Percentiles rank a stretch among this genome's conserved stretches.
These are phyloP conservation scores for Venustaconcha ellipsiformis DNA, from an alignment of 1,140 invertebrate genomes.

Conservation along the genomic window DNA sequence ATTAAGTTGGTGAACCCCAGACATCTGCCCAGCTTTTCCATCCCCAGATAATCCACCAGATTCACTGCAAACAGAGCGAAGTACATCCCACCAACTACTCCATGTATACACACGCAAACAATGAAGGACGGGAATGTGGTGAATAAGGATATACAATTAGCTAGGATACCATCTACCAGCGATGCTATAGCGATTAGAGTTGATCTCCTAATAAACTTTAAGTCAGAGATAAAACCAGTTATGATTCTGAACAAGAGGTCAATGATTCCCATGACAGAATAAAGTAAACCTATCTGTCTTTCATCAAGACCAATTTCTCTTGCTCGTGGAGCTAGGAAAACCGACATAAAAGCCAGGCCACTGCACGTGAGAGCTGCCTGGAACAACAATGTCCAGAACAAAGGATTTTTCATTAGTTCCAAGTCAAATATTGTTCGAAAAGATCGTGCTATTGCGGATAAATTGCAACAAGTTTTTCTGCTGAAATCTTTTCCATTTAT, in stretches of 20 bases:
- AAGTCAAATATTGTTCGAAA: too few relatives aligned
- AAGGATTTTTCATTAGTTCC: too few relatives aligned
- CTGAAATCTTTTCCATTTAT: too few relatives aligned
- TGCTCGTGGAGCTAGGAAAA: too few relatives aligned
- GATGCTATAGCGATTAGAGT: constrained; percentile 12
- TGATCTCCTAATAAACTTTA: constrained; percentile 6
- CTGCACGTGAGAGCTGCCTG: too few relatives aligned
- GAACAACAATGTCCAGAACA: too few relatives aligned
- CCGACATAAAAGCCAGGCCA: too few relatives aligned
- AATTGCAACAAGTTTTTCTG: too few relatives aligned
- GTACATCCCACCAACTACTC: constrained; percentile 21
- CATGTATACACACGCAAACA: constrained; percentile 8
- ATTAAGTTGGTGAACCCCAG: constrained; percentile 3
- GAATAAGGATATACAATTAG: constrained; percentile 9
- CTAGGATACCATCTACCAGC: constrained; percentile 3
- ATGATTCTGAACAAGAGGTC: neutral
- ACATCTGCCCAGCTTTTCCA: constrained; percentile 5
- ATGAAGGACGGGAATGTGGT: constrained; percentile 1
- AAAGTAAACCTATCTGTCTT: too few relatives aligned
- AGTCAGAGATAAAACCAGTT: constrained; percentile 15
- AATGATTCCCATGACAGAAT: too few relatives aligned
- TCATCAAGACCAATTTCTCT: too few relatives aligned
- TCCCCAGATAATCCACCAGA: constrained; percentile 11
- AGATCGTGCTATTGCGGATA: too few relatives aligned
- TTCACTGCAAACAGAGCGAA: constrained; percentile 19